phyloP scores from a whole-genome alignment of 1,140 invertebrate genomes.

The Hycleus cichorii region DNA sequence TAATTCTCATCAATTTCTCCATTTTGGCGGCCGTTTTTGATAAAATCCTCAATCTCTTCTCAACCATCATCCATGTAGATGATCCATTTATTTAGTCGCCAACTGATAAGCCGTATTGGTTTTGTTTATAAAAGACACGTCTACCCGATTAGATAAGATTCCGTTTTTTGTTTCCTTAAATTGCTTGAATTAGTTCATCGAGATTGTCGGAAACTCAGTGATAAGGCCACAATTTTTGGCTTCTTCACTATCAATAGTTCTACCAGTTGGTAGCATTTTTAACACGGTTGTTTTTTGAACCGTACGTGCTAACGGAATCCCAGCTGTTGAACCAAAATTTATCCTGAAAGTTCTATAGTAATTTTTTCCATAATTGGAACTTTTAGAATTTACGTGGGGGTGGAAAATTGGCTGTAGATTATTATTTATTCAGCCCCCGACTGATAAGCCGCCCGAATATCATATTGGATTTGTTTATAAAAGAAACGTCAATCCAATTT shows the following conservation, averaged over 20 bases:
- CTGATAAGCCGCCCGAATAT: slow-evolving; percentile 65
- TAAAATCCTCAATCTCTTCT: slow-evolving; percentile 85
- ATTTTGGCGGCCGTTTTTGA: slow-evolving; percentile 79
- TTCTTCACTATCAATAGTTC: slow-evolving; percentile 70
- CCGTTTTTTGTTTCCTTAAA: slow-evolving; percentile 72
- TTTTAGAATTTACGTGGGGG: slow-evolving; percentile 70
- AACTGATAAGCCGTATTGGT: slow-evolving; percentile 67
- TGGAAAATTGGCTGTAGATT: slow-evolving; percentile 71
- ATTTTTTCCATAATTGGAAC: neutral
- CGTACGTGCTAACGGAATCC: slow-evolving; percentile 71
- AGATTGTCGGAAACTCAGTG: slow-evolving; percentile 68
- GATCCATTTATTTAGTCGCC: slow-evolving; percentile 62
- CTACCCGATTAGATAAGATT: slow-evolving; percentile 81
- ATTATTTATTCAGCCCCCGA: slow-evolving; percentile 51
- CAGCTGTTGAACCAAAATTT: slow-evolving; percentile 90
- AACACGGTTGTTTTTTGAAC: slow-evolving; percentile 71
- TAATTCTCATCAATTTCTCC: slow-evolving; percentile 64
- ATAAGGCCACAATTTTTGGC: slow-evolving; percentile 76
- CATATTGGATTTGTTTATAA: slow-evolving; percentile 71
- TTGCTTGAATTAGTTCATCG: slow-evolving; percentile 62
- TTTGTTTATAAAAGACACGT: slow-evolving; percentile 80
- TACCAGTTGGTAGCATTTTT: slow-evolving; percentile 84
- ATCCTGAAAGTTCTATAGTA: slow-evolving; percentile 51
- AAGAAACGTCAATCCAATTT: slow-evolving; percentile 60
- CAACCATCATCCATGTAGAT: slow-evolving; percentile 78